These are phyloP conservation scores for Cariama cristata DNA, from an alignment of 2,113 vertebrate genomes.

Conservation along the genomic window DNA sequence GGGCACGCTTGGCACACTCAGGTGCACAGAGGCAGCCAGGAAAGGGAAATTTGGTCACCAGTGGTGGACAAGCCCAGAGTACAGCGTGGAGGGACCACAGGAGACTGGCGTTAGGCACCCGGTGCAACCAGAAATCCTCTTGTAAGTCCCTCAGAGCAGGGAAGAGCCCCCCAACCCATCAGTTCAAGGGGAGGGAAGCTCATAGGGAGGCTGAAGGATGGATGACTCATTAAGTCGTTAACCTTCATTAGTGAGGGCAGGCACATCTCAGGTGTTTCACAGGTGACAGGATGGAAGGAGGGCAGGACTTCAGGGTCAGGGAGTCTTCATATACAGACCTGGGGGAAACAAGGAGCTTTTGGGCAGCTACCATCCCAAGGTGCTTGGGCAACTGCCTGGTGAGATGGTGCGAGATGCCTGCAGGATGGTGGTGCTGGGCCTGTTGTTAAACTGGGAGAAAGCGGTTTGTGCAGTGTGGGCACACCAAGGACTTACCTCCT, in stretches of 20 bases:
- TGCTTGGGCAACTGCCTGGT: neutral
- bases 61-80: neutral
- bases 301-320: neutral
- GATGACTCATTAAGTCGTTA: neutral
- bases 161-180: neutral
- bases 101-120: neutral
- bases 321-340: neutral
- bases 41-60: accelerated
- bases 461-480: neutral
- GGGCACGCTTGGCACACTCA: neutral
- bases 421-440: neutral
- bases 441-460: neutral
- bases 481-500: neutral
- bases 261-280: neutral
- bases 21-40: neutral
- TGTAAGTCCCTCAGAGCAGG: neutral
- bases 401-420: neutral
- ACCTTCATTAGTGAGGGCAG: neutral
- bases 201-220: neutral
- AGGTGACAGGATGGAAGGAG: neutral
- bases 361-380: too few species aligned
- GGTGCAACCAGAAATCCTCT: neutral
- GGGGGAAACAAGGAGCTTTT: neutral
- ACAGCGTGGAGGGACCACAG: accelerated
- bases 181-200: neutral